Evolutionary conservation across 2,113 vertebrate genomes (phyloP), one percentile per base, ranked within the genome.

Genomic region (Merops nubicus): DNA sequence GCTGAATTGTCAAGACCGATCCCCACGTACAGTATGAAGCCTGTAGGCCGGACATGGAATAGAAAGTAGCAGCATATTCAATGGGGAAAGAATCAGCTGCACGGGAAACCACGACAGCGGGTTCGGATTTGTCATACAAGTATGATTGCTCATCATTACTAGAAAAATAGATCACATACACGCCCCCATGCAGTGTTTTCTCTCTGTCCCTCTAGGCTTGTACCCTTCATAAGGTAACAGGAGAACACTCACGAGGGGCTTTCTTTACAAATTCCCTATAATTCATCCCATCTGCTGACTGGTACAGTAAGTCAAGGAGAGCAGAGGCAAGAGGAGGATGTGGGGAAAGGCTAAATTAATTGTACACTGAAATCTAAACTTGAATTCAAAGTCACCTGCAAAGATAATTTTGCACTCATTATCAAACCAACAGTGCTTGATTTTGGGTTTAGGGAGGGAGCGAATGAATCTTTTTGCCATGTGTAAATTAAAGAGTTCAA

Each of bases 221-320:
- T 21, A 85, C 96, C 97, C 90, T 96, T 97, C 96, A 97, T 96
- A 96, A 93, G 97, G 91, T 64, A 95, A 95, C 67, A 96, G 90
- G 82, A 88, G 78, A 91, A 78, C 73, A 89, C 67, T 63, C 65
- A 63, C 42, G 29, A 67, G 77, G 76, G 88, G 89, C 78, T 57
- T 64, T 91, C 80, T 91, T 84, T 92, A 84, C 83, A 86, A 82
- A 85, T 51, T 88, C 79, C 88, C 68, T 84, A 62, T 25, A 76
- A 75, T 54, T 84, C 40, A 90, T 40, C 47, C 91, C 73, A 81
- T 60, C 36, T 69, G 69, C 79, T 74, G 48, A 80, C 73, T 62
- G 63, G 84, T 92, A 69, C 78, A 80, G 42, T 22, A 83, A 92
- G 26, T 79, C 67, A 82, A 72, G 69, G 77, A 85, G 51, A 85